A percentile compares a stretch with the other conserved stretches of the same genome.
Conservation (phyloP, 2,797 vertebrate genomes). For the Alosa sapidissima region DNA sequence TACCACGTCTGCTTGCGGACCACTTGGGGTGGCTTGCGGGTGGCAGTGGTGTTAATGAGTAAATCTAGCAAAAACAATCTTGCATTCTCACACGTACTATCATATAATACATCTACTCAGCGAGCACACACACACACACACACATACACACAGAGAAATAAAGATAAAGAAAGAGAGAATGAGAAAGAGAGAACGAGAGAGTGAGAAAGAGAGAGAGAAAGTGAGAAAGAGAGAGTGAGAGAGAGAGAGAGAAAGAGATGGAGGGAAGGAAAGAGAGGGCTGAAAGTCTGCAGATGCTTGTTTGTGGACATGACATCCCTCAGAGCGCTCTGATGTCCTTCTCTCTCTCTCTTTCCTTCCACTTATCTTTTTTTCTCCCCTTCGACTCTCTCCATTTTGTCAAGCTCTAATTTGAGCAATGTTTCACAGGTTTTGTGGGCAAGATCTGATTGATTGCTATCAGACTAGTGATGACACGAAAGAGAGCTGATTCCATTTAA, state of each 20-base stretch:
- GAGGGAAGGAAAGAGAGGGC: neutral
- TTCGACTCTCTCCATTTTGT: neutral
- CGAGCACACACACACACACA: neutral
- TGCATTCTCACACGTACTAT: neutral
- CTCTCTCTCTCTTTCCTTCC: conserved; percentile 24
- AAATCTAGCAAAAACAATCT: neutral
- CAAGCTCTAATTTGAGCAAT: neutral
- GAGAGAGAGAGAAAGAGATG: too few species aligned
- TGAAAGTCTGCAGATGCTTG: neutral
- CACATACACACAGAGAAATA: neutral
- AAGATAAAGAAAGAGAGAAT: neutral
- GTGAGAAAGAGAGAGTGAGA: too few species aligned
- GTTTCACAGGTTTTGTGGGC: neutral
- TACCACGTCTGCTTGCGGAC: too few species aligned
- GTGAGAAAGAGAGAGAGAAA: too few species aligned
- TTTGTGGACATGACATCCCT: conserved; percentile 7
- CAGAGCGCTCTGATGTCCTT: neutral
- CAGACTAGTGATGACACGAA: neutral
- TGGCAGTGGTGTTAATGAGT: neutral
- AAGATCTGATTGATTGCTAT: neutral
- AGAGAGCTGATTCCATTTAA: neutral
- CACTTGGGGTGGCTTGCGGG: too few species aligned
- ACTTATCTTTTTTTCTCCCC: neutral
- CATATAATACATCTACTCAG: too few species aligned
- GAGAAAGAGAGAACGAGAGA: too few species aligned